Conservation (phyloP, 2,113 vertebrate genomes). For the Galeopterus variegatus region DNA sequence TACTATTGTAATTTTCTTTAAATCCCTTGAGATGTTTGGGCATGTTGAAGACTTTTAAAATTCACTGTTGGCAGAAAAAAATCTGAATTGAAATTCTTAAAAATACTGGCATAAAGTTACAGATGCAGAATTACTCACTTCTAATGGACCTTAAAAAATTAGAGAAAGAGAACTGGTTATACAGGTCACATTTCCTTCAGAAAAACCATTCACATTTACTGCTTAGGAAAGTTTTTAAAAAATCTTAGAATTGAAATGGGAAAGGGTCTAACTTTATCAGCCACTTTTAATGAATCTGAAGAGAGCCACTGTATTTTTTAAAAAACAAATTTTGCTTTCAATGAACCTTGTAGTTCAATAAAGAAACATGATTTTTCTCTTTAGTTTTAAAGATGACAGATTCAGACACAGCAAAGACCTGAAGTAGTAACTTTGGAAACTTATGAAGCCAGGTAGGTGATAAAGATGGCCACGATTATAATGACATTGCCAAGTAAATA, state of each 20-base stretch:
- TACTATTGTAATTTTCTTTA: constrained; percentile 89
- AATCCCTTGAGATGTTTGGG: constrained; percentile 83
- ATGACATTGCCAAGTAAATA: constrained; percentile 62
- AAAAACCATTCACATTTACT: constrained; percentile 64
- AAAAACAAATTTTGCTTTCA: constrained; percentile 57
- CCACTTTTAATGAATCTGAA: constrained; percentile 33
- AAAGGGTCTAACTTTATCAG: constrained; percentile 70
- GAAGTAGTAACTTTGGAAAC: background rate
- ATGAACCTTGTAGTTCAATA: constrained; percentile 5
- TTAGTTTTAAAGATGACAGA: constrained; percentile 50
- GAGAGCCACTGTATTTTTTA: background rate
- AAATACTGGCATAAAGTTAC: constrained; percentile 83
- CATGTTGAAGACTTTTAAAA: constrained; percentile 84
- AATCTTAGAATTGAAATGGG: constrained; percentile 64
- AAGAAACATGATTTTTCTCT: background rate
- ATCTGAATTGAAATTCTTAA: constrained; percentile 74
- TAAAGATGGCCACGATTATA: constrained; percentile 57
- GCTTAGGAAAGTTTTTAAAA: constrained; percentile 59
- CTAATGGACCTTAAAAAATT: constrained; percentile 71
- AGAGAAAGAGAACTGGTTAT: constrained; percentile 77
- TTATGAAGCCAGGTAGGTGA: constrained; percentile 46
- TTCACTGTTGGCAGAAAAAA: constrained; percentile 72
- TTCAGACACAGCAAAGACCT: background rate
- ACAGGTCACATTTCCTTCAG: constrained; percentile 80
- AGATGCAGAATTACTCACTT: constrained; percentile 78